Base-by-base conservation (phyloP, 2,797 vertebrate species). In the Muscicapa comitata region DNA sequence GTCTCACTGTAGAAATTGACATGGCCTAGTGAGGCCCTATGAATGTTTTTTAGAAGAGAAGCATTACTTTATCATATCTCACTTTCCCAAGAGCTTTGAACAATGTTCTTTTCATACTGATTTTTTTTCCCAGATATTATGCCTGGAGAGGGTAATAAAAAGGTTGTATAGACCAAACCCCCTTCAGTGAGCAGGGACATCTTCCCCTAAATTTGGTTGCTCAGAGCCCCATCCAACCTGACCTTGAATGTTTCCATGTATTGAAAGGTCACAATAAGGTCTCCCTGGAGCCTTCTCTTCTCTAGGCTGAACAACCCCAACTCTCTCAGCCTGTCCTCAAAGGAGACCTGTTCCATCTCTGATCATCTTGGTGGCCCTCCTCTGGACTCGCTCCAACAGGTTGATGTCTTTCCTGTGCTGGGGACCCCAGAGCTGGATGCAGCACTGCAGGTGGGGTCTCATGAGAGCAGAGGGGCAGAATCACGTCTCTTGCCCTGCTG, bases 111-210 rank as follows among this genome's bases (percentile, higher is more conserved):
- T 42, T n/a, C 23, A 11, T 21, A 26, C 0, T 6, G 29, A 7
- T 4, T 50, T 59, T 55, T 37, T 13, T 0, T 5, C 28, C 6
- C 48, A 57, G 12, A 9, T 68, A n/a, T 0, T 67, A 7, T 15
- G 18, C 11, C 21, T 47, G 59, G 70, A 76, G 75, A 45, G 33
- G 12, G 4, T 78, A 31, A 4, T 0, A 29, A 8, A 33, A 58
- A 66, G 29, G 11, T 10, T 42, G 15, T 9, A 12, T 1, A n/a
- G 17, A 25, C 29, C 48, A 67, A 17, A 10, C 4, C 4, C 19
- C 17, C 19, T 38, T 33, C 28, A 38, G 0, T 47, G 7, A 35
- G 33, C 62, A 61, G 33, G 37, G 59, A 26, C 55, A 38, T 47
- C 37, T 76, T 42, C 23, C 55, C 6, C 31, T 40, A 20, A 9